Conservation (phyloP, 1,140 invertebrate genomes). For the Trichonephila clavipes region DNA sequence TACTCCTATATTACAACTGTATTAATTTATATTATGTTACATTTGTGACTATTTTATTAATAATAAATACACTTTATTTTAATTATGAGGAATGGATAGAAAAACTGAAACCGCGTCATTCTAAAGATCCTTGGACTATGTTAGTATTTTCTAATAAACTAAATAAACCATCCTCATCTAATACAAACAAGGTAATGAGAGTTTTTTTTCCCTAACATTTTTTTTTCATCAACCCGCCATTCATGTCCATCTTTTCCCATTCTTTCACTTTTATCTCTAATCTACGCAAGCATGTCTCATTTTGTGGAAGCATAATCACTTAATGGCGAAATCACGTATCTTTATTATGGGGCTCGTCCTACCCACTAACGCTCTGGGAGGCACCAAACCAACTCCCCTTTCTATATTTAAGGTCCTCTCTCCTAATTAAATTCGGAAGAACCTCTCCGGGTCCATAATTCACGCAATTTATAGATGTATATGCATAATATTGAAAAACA, state of each 20-base stretch:
- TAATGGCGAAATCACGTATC: constrained; percentile 67
- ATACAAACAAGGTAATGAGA: neutral
- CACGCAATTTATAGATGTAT: constrained; percentile 68
- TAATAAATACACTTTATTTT: no score
- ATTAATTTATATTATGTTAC: no score
- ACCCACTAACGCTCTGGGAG: constrained; percentile 40
- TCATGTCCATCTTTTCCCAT: neutral
- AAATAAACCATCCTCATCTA: neutral
- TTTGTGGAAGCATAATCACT: constrained; percentile 59
- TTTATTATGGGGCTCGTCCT: constrained; percentile 26
- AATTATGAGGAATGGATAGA: no score
- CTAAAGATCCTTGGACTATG: no score
- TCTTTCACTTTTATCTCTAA: neutral
- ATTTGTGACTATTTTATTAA: no score
- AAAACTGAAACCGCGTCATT: no score
- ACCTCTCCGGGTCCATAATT: constrained; percentile 51
- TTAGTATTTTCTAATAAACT: no score
- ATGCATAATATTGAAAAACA: constrained; percentile 63
- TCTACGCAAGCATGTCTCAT: neutral
- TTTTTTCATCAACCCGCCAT: neutral
- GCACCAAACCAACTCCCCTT: constrained; percentile 22
- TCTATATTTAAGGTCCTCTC: constrained; percentile 67
- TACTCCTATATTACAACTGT: no score
- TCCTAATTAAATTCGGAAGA: constrained; percentile 67
- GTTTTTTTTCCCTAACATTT: neutral